Evolutionary conservation across 2,888 invertebrate genomes (phyloP), one percentile per base, ranked within the genome.

Genomic region (Cheilosia variabilis): DNA sequence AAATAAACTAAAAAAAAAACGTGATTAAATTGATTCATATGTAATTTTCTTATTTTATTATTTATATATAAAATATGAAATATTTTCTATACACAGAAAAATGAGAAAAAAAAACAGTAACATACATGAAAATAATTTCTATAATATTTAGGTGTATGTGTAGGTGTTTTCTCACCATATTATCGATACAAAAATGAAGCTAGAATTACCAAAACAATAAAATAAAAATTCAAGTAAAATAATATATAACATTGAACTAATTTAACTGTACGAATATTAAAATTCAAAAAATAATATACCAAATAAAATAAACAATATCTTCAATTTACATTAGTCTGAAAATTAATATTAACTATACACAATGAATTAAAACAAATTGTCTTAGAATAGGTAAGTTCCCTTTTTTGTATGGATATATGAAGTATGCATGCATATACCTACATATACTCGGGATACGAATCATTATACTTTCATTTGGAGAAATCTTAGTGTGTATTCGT

Each of bases 31-130:
- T 82, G 58, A 55, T 84, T 84, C 72, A 77, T 80, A 79, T 79
- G 75, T 87, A 76, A 75, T 82, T 81, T 68, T 81, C 83, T 87
- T 77, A 78, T 80, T 76, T 87, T 87, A 83, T 72, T 82, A 76
- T 66, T 77, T 22, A 78, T 37, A 76, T 81, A 69, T 87, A 87
- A 69, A 87, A 82, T 69, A 76, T 87, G 84, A 75, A 68, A 77
- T 87, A 80, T 71, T 84, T 73, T 84, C 73, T 82, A 73, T 81
- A 87, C 87, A 76, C 71, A 81, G 83, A 81, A 84, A 86, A 69
- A 81, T 81, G 82, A 82, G 66, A 82, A 73, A 80, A 79, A 84
- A 86, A 60, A 87, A 87, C 81, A 69, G 82, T 81, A 87, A 77
- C 80, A 87, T 73, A 86, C 71, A 82, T 73, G 62, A 73, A 77